Conservation (phyloP, 2,113 vertebrate genomes). For the Ameiurus melas region DNA sequence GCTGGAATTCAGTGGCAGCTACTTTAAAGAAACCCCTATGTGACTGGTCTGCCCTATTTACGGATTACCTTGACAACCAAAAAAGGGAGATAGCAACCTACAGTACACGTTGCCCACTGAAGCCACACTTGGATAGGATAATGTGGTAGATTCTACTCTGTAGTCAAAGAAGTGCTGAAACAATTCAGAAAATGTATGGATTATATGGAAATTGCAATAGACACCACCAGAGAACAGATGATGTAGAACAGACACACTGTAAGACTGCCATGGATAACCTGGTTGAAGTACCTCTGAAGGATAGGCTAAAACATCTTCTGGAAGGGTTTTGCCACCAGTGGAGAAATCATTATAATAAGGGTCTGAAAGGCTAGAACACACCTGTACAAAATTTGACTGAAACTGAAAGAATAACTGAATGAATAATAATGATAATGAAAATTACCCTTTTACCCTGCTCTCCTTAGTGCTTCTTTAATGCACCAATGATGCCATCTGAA, state of each 20-base stretch:
- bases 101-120: not conserved
- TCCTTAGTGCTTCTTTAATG: not conserved
- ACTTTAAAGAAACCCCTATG: not conserved
- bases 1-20: not conserved
- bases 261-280: not conserved
- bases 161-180: not conserved
- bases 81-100: not conserved
- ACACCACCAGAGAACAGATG: not conserved
- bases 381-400: not conserved
- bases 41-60: slow-evolving; percentile 10
- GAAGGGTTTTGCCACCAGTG: not conserved
- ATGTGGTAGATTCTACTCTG: not conserved
- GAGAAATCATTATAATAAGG: not conserved
- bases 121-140: not conserved
- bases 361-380: not conserved
- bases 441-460: not conserved
- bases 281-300: not conserved
- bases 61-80: not conserved
- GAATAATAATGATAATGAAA: not conserved
- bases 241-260: not conserved
- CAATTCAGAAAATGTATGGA: not conserved
- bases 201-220: not conserved
- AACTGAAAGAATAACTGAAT: not conserved
- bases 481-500: not conserved
- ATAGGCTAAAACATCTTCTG: not conserved